Evolutionary conservation across 2,113 vertebrate genomes (phyloP).

Genomic region (Arenaria interpres): DNA sequence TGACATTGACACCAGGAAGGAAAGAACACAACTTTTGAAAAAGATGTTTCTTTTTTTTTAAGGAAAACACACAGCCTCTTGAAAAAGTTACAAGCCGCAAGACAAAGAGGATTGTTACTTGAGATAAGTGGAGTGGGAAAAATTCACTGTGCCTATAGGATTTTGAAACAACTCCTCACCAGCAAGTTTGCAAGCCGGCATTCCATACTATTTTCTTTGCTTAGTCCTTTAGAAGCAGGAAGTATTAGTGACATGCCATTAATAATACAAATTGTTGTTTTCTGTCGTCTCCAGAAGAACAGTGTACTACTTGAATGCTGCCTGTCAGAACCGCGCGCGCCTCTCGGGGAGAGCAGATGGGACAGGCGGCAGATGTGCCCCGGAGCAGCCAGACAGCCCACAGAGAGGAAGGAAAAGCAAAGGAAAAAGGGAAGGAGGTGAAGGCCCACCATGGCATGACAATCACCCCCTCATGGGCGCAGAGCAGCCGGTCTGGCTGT

Average conservation of each 20-base stretch:
- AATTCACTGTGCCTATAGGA: not conserved
- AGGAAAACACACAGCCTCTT: not conserved
- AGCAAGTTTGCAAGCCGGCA: not conserved
- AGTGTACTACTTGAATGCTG: not conserved
- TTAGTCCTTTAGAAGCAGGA: not conserved
- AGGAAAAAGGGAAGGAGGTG: not conserved
- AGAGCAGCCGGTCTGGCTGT: not conserved
- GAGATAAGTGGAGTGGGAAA: not conserved
- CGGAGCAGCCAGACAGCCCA: not conserved
- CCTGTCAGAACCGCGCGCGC: not conserved
- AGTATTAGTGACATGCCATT: not conserved
- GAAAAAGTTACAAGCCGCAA: not conserved
- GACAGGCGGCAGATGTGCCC: not conserved
- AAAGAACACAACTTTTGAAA: not conserved
- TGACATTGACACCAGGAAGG: not conserved
- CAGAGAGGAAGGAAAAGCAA: not conserved
- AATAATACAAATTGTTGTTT: constrained; percentile 31
- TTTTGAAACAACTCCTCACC: not conserved
- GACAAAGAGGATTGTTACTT: not conserved
- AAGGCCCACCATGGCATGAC: not conserved
- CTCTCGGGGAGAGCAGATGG: not conserved
- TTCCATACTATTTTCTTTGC: not conserved
- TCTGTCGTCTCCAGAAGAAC: not conserved
- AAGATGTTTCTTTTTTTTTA: not conserved
- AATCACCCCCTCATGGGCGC: not conserved